Evolutionary conservation across 2,888 invertebrate genomes (phyloP), one percentile per base, ranked within the genome.

Genomic region (Macrostomum cliftonense): DNA sequence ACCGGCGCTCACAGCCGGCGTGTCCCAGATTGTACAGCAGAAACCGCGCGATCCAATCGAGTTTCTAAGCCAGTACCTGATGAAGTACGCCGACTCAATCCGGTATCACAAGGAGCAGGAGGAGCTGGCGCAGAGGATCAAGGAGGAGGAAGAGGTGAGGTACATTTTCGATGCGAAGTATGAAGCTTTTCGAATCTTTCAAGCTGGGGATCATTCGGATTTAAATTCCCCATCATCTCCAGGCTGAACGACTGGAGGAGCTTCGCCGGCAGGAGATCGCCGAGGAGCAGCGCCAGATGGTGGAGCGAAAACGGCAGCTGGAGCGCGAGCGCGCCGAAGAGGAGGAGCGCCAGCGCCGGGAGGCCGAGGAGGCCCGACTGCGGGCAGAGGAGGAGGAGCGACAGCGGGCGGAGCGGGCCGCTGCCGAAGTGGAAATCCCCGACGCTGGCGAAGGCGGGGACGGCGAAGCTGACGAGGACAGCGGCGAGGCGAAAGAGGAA

Each of bases 11-110:
- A 38, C 46, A 21, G 39, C 28, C 5, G 50, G 47, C 5, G 28
- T 50, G 19, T 38, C 50, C 12, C 46, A 39, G n/a, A 39, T 50
- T 12, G 48, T 49, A 12, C 37, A 39, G 5, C 37, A 39, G 16
- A 39, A 37, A 28, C 50, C 50, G 1, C 19, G 40, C 13, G 50
- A 50, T 20, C 50, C 50, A 9, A 50, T 50, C 39, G 50, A 50
- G 20, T 50, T 47, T 20, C 42, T 50, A 7, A 40, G 46, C 7
- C 37, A 47, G 16, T 50, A 48, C 48, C n/a, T 50, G 7, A 40
- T 40, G 40, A 50, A 50, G 37, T 39, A 50, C 36, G 50, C 47
- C 1, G 50, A 50, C 12, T 42, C 46, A 5, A 13, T 46, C 16
- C 19, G 13, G n/a, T 38, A 46, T 19, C 14, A 16, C 17, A 38